Evolutionary conservation across 1,140 invertebrate species (phyloP).

Genomic region (Teleopsis dalmanni): DNA sequence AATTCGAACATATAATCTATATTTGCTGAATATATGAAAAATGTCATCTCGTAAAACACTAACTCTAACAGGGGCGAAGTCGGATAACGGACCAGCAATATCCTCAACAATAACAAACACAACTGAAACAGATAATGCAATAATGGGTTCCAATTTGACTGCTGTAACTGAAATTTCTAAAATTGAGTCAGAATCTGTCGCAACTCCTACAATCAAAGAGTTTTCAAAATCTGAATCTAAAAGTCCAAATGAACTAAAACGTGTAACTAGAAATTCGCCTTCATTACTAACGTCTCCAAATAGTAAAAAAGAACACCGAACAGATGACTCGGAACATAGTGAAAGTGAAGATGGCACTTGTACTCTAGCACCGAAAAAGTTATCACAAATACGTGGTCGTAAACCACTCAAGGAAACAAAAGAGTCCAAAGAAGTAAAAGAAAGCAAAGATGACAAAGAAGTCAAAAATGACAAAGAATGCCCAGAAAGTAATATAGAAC

Average conservation of each 20-base stretch:
- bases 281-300: conserved; percentile 19
- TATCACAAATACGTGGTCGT: conserved; percentile 19
- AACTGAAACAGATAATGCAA: not conserved
- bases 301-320: conserved; percentile 15
- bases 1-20: too few relatives aligned
- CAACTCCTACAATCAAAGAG: conserved; percentile 2
- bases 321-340: conserved; percentile 8
- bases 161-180: not conserved
- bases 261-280: conserved; percentile 33
- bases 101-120: conserved; percentile 1
- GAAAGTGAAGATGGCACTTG: conserved; percentile 17
- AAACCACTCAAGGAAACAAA: conserved; percentile 31
- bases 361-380: not conserved
- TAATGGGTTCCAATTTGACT: conserved; percentile 7
- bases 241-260: conserved; percentile 14
- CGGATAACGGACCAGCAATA: too few relatives aligned
- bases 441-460: not conserved
- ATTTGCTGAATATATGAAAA: too few relatives aligned
- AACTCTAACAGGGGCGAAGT: too few relatives aligned
- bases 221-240: conserved; percentile 6
- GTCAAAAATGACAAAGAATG: conserved; percentile 20
- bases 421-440: conserved; percentile 17
- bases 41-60: too few relatives aligned
- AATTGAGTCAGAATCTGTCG: not conserved
- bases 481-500: not conserved